phyloP scores from a whole-genome alignment of 1,140 invertebrate genomes.

The Drosophila truncata region DNA sequence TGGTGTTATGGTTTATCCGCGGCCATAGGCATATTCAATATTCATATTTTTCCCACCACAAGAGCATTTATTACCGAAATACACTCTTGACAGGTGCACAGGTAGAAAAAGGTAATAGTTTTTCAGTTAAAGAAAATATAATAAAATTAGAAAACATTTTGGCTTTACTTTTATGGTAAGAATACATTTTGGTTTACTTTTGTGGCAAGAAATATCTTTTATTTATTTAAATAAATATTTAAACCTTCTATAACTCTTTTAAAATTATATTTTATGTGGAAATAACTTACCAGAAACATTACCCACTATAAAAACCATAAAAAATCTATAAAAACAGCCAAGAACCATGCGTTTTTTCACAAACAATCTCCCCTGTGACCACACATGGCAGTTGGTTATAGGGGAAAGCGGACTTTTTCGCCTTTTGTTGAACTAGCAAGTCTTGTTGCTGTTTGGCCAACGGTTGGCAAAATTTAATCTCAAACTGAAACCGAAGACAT shows the following conservation, averaged over 20 bases:
- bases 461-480: conserved; percentile 75
- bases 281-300: background rate
- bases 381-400: conserved; percentile 5
- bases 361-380: background rate
- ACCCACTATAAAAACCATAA: background rate
- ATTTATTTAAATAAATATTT: background rate
- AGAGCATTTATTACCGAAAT: conserved; percentile 66
- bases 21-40: conserved; percentile 72
- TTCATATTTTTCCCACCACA: conserved; percentile 70
- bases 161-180: background rate
- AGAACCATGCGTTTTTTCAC: background rate
- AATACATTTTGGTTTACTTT: background rate
- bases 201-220: no score
- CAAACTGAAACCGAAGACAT: conserved; percentile 79
- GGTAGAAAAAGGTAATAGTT: background rate
- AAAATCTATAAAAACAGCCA: background rate
- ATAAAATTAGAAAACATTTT: background rate
- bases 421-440: conserved; percentile 67
- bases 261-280: background rate
- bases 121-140: background rate
- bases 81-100: conserved; percentile 11
- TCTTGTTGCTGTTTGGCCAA: conserved; percentile 67
- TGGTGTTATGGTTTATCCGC: conserved; percentile 29
- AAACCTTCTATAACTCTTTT: fast-evolving
- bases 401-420: background rate